Conservation (phyloP, 2,113 vertebrate genomes). For the Pimephales promelas region DNA sequence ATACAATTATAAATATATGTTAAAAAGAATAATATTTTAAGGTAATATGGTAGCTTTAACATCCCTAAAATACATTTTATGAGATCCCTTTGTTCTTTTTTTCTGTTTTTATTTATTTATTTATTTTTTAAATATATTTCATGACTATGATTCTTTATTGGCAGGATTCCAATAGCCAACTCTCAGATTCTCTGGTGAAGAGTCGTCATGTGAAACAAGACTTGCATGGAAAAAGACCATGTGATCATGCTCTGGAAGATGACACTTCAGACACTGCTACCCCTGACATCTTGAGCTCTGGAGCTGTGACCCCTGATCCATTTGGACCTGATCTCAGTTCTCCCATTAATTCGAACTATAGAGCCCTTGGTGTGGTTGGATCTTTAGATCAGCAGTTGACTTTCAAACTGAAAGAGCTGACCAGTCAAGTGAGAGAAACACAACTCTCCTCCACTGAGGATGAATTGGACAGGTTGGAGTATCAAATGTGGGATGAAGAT, state of each 20-base stretch:
- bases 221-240: background rate
- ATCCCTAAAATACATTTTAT: too few relatives aligned
- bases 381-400: slow-evolving; percentile 52
- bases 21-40: too few relatives aligned
- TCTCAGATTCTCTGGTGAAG: slow-evolving; percentile 44
- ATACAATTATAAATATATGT: too few relatives aligned
- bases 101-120: too few relatives aligned
- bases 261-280: slow-evolving; percentile 57
- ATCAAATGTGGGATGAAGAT: slow-evolving; percentile 21
- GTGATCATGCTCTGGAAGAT: slow-evolving; percentile 33
- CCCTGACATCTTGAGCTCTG: slow-evolving; percentile 68
- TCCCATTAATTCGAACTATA: background rate
- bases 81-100: too few relatives aligned
- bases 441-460: slow-evolving; percentile 42
- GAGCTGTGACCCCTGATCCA: slow-evolving; percentile 58
- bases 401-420: slow-evolving; percentile 35
- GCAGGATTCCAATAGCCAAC: slow-evolving; percentile 62
- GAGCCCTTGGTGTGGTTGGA: background rate
- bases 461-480: background rate
- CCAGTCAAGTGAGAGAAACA: slow-evolving; percentile 18
- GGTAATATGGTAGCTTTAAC: too few relatives aligned
- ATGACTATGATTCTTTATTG: slow-evolving; percentile 1
- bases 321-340: slow-evolving; percentile 32
- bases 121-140: too few relatives aligned
- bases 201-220: slow-evolving; percentile 35